Base-by-base conservation (phyloP, 2,113 vertebrate species). In the Choloepus hoffmanni region DNA sequence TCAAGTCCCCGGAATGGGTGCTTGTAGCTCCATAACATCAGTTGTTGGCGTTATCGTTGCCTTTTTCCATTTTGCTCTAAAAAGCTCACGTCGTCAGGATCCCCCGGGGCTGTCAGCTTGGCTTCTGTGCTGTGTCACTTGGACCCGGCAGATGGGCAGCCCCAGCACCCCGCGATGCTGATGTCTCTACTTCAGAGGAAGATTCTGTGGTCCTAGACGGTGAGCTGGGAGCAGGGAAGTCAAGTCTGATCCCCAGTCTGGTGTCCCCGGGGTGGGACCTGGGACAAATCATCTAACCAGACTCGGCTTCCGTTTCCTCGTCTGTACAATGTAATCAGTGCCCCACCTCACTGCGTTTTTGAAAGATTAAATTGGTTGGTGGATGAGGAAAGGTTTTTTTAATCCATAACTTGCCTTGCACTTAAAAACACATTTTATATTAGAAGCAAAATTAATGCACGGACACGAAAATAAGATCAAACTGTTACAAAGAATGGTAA, bases 41-140 rank as follows among this genome's bases (percentile, higher is more conserved):
- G 11, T 23, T 23, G 70, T 60, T 67, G 33, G 23, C 14, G 45
- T 33, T 8, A 11, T 14, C 11, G 12, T 3, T 6, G 28, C 7
- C 0, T 62, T 58, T 45, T 43, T 58, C 28, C 40, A 1, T 62
- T 55, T 21, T 48, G 85, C 70, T 58, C 40, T 70, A 50, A 19
- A 30, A 36, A 1, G 10, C n/a, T n/a, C 2, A 3, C 0, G 58
- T 76, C 43, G 3, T 58, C 6, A 1, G 36, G 36, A 14, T 43
- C 68, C 7, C 33, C 1, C 4, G 45, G 30, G 74, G 24, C 2
- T 45, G 15, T 48, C 1, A 15, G 9, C 43, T 10, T 23, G 45
- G 45, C 60, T 21, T 6, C 0, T 1, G n/a, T 1, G 43, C 55
- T 4, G 15, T 36, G 73, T 19, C 60, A 1, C 23, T 24, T 26